phyloP scores from a whole-genome alignment of 2,797 vertebrate genomes.

The Thamnophis elegans region DNA sequence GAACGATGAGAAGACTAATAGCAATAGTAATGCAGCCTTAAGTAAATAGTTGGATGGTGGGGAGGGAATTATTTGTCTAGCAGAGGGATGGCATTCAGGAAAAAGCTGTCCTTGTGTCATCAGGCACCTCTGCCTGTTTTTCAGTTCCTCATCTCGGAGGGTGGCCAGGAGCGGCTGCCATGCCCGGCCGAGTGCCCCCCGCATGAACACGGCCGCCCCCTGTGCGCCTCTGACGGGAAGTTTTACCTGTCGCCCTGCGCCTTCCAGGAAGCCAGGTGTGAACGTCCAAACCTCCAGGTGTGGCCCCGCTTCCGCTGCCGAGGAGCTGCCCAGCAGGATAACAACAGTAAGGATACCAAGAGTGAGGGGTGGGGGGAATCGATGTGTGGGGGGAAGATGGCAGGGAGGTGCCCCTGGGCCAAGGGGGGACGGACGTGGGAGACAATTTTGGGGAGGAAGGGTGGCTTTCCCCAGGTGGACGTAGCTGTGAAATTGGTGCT shows the following conservation, averaged over 20 bases:
- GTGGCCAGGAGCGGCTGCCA: slow-evolving; percentile 47
- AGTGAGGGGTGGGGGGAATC: background rate
- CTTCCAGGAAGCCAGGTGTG: slow-evolving; percentile 68
- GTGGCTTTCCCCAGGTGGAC: background rate
- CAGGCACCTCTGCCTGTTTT: background rate
- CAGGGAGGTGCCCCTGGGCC: too few species aligned
- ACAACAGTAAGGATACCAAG: slow-evolving; percentile 18
- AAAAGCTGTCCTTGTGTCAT: too few species aligned
- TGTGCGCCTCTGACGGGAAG: slow-evolving; percentile 68
- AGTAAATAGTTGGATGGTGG: too few species aligned
- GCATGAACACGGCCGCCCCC: slow-evolving; percentile 52
- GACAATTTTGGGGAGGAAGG: background rate
- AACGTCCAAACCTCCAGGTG: slow-evolving; percentile 58
- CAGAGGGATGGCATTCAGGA: too few species aligned
- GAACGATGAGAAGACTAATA: too few species aligned
- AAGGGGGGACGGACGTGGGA: background rate
- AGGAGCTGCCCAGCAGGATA: slow-evolving; percentile 36
- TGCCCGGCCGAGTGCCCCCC: slow-evolving; percentile 68
- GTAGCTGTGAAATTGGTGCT: background rate
- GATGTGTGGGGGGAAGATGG: too few species aligned
- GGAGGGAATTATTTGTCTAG: too few species aligned
- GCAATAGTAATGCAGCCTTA: too few species aligned
- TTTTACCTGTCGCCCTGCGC: slow-evolving; percentile 66
- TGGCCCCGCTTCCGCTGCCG: slow-evolving; percentile 45
- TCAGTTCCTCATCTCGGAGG: slow-evolving; percentile 66